Evolutionary conservation across 2,888 invertebrate genomes (phyloP), one percentile per base, ranked within the genome.

Genomic region (Lasioglossum vierecki): DNA sequence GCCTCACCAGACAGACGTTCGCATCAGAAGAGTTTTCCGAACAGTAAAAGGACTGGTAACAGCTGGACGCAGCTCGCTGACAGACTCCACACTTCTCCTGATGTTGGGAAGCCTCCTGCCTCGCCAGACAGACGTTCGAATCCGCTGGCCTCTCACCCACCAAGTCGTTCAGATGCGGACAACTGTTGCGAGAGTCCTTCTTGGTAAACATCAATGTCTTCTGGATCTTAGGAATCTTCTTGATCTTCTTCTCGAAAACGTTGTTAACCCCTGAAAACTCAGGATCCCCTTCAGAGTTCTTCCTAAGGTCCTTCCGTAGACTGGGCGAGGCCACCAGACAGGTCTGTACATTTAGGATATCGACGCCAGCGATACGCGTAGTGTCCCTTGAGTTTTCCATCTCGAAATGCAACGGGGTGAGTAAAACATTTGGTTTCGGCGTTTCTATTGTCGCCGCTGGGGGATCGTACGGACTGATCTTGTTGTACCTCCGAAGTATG

Each of bases 171-270:
- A 74, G 0, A 5, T 74, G 41, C 41, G 73, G 13, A 60, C 66
- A 76, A 6, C 57, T 60, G 3, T 80, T 79, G 1, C 35, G 49
- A 2, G 79, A 49, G 3, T 84, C 85, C 46, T 85, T 85, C 39
- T 72, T 84, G 18, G 85, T 85, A 30, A 85, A 85, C 75, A 85
- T 78, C 9, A 84, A 66, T 4, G 85, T 85, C 15, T 76, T 84
- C 18, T 85, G 85, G 18, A 57, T 2, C 11, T 63, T 9, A 6
- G 77, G 73, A 11, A 39, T 46, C 9, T 53, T 74, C 49, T 46
- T 80, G 22, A 1, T 18, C 4, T 30, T 77, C 30, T 26, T 41
- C 13, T 18, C 1, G 2, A 80, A 85, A 22, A 76, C 68, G 0
- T 72, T 30, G 18, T 72, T 75, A 0, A 22, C 15, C 0, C 39